A percentile compares a stretch with the other conserved stretches of the same genome.
phyloP scores from a whole-genome alignment of 2,797 vertebrate genomes.

The Vespertilio murinus region DNA sequence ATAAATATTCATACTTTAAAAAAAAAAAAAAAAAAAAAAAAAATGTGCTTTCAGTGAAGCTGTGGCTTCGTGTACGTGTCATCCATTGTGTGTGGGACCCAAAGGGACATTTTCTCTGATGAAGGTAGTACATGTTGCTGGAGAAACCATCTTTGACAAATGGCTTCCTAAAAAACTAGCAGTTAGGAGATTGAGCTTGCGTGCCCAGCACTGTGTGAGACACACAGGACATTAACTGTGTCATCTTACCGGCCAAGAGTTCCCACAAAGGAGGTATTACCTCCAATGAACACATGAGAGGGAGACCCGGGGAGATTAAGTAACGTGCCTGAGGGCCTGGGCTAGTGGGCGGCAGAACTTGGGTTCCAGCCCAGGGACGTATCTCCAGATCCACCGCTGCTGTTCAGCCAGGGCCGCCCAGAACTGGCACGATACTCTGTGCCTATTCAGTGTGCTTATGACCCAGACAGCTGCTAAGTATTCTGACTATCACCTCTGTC shows the following conservation, averaged over 20 bases:
- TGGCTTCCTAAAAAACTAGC: slow-evolving; percentile 19
- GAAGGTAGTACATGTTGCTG: background rate
- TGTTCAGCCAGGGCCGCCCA: background rate
- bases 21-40: too few species aligned
- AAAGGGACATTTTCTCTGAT: background rate
- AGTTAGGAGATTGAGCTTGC: background rate
- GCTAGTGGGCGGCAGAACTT: background rate
- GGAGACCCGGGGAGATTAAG: background rate
- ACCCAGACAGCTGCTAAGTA: background rate
- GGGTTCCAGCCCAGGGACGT: background rate
- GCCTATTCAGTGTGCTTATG: background rate
- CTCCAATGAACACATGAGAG: background rate
- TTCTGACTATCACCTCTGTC: background rate
- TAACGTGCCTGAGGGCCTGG: background rate
- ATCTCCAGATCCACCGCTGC: background rate
- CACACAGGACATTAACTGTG: background rate
- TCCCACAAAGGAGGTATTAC: background rate
- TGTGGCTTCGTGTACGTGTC: background rate
- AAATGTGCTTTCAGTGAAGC: background rate
- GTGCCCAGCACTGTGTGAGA: background rate
- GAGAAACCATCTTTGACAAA: background rate
- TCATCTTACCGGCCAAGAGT: background rate
- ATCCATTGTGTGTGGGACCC: background rate
- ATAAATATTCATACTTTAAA: too few species aligned
- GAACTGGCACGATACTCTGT: background rate